Percentiles rank a stretch among this genome's conserved stretches.
Evolutionary conservation across 2,113 vertebrate genomes (phyloP).

Genomic region (Geococcyx californianus): DNA sequence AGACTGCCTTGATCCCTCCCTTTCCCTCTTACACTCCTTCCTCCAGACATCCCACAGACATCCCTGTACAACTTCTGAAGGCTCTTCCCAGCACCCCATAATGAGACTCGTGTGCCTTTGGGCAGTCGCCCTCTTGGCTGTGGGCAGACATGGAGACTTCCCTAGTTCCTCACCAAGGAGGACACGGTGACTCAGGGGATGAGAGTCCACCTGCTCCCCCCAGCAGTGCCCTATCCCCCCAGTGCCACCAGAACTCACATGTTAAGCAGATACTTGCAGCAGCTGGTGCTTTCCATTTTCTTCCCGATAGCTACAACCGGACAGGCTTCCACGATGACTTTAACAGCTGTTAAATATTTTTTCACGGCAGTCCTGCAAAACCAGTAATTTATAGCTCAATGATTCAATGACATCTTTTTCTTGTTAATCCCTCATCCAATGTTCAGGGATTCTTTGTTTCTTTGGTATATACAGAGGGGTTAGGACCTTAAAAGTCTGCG

Average conservation of each 20-base stretch:
- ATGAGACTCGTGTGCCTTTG: background rate
- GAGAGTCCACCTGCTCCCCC: no score
- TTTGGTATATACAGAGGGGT: background rate
- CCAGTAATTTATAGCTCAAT: background rate
- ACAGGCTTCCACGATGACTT: accelerated
- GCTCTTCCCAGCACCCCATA: background rate
- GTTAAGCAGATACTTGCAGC: background rate
- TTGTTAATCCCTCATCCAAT: background rate
- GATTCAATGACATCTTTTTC: background rate
- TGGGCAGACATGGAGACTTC: background rate
- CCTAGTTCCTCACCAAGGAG: background rate
- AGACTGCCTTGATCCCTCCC: background rate
- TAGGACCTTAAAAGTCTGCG: no score
- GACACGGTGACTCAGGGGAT: background rate
- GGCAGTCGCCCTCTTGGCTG: background rate
- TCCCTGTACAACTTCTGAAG: background rate
- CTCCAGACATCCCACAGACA: background rate
- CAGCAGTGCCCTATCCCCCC: background rate
- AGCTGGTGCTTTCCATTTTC: background rate
- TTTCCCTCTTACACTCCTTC: background rate
- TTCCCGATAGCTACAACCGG: accelerated
- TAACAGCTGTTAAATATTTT: background rate
- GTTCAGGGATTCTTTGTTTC: background rate
- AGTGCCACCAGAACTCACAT: background rate
- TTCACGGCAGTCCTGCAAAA: background rate